Evolutionary conservation across 2,113 vertebrate genomes (phyloP), one percentile per base, ranked within the genome.

Genomic region (Albula goreensis): DNA sequence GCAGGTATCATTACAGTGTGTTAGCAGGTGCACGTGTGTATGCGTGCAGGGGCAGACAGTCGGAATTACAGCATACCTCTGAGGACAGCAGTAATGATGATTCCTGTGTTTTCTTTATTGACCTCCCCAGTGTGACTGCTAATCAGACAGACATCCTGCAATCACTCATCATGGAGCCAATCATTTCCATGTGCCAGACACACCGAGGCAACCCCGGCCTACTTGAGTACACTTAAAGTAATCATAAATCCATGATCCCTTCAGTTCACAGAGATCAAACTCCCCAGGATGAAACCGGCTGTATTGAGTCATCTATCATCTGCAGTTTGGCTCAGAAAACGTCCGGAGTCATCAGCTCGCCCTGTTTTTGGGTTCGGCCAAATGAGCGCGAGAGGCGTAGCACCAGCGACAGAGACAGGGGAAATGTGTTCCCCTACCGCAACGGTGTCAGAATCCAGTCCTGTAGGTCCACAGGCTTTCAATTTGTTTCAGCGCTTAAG

Each of bases 141-240:
- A 86, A 86, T 82, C 81, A 82, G 80, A 51, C 80, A 78, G 10
- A 86, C 66, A 81, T 77, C 25, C 80, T 15, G 80, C 85, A 86
- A 86, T 83, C 85, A 86, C 19, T 51, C 50, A 3, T 50, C 66
- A 13, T 56, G 22, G 81, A 78, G 63, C 10, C 60, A 78, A 83
- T 78, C 41, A 79, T 80, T 78, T 8, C 81, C 41, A 53, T 70
- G 51, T 78, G 66, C 52, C n/a, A 49, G 80, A 74, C 17, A 48
- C 81, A 86, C 48, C 22, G 41, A 83, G 81, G 78, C 51, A 83
- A 83, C 57, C 85, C 70, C 49, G 56, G 66, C 53, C 53, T 4
- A 81, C 85, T 86, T 82, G 77, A 83, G 52, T 83, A 74, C 81
- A 82, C 80, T 86, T 52, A 41, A n/a, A 82, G 53, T 22, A 81